Evolutionary conservation across 2,888 invertebrate species (phyloP), one percentile per base, ranked within the genome.

Genomic region (Chromoteleia sp.): DNA sequence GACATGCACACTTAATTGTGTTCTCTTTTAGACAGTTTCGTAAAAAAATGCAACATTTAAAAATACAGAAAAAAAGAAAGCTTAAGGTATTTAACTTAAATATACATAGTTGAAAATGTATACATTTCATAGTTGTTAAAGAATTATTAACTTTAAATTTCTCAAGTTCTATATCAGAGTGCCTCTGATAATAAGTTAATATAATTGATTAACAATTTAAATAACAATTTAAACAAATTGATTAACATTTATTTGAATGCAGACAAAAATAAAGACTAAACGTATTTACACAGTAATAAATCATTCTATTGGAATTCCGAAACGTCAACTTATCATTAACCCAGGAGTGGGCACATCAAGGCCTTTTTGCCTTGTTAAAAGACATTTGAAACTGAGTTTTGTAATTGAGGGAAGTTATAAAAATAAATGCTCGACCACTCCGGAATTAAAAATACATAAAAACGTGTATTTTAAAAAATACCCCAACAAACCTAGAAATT

Each of bases 271-370:
- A 6, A 41, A 41, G 4, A 14, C 4, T 41, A 41, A 14, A 41
- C 14, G 14, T 14, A 41, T 41, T 19, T 45, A 45, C 10, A 45
- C 1, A 10, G 19, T 45, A 21, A 45, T 45, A 45, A 17, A 45
- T 45, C 29, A n/a, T 21, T 19, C 21, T 14, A 41, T 25, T 41
- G 12, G 14, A 14, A 14, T 14, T 14, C 39, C 10, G 14, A 10
- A 41, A 12, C 14, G 14, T 10, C 14, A 41, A 14, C 5, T 41
- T 14, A 12, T 41, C 7, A 41, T 41, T 41, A 41, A 41, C 14
- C 39, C 39, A 7, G 39, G 39, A 41, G 14, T 41, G 39, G 12
- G 5, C 39, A 14, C 10, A 14, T 14, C 39, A 41, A 41, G 14
- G 14, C 14, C 4, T 8, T 41, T 41, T 41, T 41, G 3, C 1